A percentile compares a stretch with the other conserved stretches of the same genome.
phyloP scores from a whole-genome alignment of 2,888 invertebrate genomes.

The Orthosia cruda region DNA sequence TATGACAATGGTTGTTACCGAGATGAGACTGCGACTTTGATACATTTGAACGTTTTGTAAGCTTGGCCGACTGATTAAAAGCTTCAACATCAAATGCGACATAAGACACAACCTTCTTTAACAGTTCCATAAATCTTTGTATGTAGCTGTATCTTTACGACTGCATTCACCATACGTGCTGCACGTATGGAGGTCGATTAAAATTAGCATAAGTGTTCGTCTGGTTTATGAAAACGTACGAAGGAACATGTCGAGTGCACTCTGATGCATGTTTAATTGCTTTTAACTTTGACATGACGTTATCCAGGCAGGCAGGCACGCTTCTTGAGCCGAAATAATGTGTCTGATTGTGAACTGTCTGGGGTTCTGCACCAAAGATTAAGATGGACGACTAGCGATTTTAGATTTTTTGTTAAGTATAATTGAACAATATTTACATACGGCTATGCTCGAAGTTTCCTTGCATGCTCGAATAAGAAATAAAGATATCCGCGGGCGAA shows the following conservation, averaged over 20 bases:
- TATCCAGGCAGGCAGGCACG: slow-evolving; percentile 43
- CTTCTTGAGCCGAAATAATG: slow-evolving; percentile 49
- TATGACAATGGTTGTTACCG: not conserved
- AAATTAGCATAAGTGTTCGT: slow-evolving; percentile 61
- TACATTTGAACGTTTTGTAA: no score
- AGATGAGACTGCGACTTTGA: not conserved
- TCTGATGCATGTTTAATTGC: slow-evolving; percentile 61
- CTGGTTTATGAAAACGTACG: slow-evolving; percentile 48
- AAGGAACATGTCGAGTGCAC: slow-evolving; percentile 52
- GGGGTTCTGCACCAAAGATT: not conserved
- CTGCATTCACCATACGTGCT: slow-evolving; percentile 21
- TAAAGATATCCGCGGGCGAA: no score
- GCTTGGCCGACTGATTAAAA: not conserved
- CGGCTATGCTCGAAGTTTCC: no score
- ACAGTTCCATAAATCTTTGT: slow-evolving; percentile 16
- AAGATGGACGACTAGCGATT: not conserved
- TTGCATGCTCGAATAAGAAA: no score
- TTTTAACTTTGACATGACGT: slow-evolving; percentile 67
- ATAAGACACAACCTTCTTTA: not conserved
- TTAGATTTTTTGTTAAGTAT: not conserved
- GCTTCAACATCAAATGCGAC: not conserved
- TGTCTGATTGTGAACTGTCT: slow-evolving; percentile 33
- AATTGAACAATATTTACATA: not conserved
- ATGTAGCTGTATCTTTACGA: slow-evolving; percentile 23
- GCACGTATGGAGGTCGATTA: slow-evolving; percentile 44